Evolutionary conservation across 2,113 vertebrate species (phyloP).

Genomic region (Procavia capensis): DNA sequence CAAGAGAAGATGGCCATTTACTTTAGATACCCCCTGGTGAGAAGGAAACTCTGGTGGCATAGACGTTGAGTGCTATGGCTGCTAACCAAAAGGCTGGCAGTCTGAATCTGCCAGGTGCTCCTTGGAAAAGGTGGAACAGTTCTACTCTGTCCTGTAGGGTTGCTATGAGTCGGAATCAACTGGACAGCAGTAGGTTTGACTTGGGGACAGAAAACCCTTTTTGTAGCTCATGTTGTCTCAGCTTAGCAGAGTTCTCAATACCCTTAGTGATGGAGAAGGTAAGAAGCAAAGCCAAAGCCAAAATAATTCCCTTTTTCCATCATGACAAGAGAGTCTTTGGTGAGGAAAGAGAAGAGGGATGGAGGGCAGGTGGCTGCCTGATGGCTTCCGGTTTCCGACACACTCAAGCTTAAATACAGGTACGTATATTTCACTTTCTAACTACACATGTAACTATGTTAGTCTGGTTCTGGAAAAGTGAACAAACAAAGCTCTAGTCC

Average conservation of each 20-base stretch:
- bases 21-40: slow-evolving; percentile 6
- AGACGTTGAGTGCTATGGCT: too few species aligned
- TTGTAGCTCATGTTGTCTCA: not conserved
- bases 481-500: not conserved
- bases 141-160: too few species aligned
- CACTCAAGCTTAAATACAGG: not conserved
- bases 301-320: not conserved
- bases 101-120: too few species aligned
- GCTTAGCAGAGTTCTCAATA: not conserved
- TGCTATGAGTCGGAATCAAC: too few species aligned
- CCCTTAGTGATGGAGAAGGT: not conserved
- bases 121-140: too few species aligned
- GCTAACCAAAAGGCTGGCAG: too few species aligned
- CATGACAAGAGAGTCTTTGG: not conserved
- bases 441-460: not conserved
- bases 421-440: not conserved
- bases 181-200: too few species aligned
- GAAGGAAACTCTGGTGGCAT: too few species aligned
- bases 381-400: not conserved
- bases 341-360: not conserved
- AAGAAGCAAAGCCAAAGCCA: not conserved
- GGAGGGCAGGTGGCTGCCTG: not conserved
- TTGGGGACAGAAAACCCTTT: not conserved
- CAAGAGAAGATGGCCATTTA: not conserved
- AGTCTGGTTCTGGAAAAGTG: slow-evolving; percentile 8